A percentile compares a stretch with the other conserved stretches of the same genome.
Evolutionary conservation across 2,888 invertebrate genomes (phyloP).

Genomic region (Idaea dimidiata): DNA sequence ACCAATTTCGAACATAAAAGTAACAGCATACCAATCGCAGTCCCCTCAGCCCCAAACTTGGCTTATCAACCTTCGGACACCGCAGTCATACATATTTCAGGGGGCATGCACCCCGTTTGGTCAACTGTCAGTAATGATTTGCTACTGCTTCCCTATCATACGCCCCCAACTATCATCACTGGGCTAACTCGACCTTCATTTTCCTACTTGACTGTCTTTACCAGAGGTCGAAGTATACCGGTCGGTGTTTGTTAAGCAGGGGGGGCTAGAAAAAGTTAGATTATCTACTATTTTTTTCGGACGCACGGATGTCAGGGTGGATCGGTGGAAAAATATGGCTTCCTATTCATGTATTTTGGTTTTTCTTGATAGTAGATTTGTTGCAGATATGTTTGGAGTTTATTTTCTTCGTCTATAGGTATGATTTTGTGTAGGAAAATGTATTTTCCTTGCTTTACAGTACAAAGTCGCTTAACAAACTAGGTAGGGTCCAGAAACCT

Average conservation of each 20-base stretch:
- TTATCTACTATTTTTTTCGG: conserved; percentile 78
- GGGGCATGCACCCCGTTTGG: conserved; percentile 74
- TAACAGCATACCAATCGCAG: conserved; percentile 61
- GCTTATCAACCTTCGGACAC: conserved; percentile 82
- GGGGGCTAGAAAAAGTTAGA: conserved; percentile 78
- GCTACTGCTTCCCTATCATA: conserved; percentile 67
- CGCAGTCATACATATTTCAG: conserved; percentile 81
- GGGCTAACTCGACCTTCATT: conserved; percentile 34
- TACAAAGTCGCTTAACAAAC: too few species aligned
- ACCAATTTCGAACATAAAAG: conserved; percentile 40
- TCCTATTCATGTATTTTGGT: conserved; percentile 69
- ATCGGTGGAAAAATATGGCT: conserved; percentile 75
- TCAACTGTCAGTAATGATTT: conserved; percentile 82
- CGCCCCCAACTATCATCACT: conserved; percentile 60
- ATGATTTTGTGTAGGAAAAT: not conserved
- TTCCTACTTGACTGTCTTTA: conserved; percentile 2
- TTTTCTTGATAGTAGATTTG: conserved; percentile 28
- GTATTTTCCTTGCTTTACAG: too few species aligned
- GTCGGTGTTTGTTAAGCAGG: conserved; percentile 49
- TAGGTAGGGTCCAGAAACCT: too few species aligned
- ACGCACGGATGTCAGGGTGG: conserved; percentile 70
- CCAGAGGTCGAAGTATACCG: conserved; percentile 32
- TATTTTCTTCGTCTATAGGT: not conserved
- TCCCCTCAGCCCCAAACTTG: conserved; percentile 67
- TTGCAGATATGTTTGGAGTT: conserved; percentile 3